Evolutionary conservation across 1,140 invertebrate species (phyloP).

Genomic region (Panagrolaimus sp.): DNA sequence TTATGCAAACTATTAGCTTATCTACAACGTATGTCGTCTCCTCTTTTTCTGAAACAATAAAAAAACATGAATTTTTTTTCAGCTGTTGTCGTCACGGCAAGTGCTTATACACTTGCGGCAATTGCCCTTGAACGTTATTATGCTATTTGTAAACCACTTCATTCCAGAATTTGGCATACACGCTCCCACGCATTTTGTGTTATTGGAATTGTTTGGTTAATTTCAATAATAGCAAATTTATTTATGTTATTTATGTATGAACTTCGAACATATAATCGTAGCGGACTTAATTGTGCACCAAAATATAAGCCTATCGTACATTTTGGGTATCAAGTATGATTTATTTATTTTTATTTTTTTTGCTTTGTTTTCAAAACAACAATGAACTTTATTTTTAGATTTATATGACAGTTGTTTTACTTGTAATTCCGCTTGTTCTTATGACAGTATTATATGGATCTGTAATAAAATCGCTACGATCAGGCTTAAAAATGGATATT

Average conservation of each 20-base stretch:
- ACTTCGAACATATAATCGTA: constrained; percentile 38
- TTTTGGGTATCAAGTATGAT: constrained; percentile 37
- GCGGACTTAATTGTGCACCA: constrained; percentile 42
- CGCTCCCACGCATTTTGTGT: constrained; percentile 49
- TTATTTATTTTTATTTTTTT: constrained; percentile 33
- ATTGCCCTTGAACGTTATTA: constrained; percentile 84
- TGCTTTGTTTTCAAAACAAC: constrained; percentile 20
- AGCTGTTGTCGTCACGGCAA: constrained; percentile 45
- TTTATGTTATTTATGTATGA: constrained; percentile 48
- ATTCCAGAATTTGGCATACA: constrained; percentile 79
- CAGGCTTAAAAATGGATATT: constrained; percentile 46
- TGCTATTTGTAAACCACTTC: constrained; percentile 79
- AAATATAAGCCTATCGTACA: constrained; percentile 37
- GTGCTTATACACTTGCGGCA: constrained; percentile 69
- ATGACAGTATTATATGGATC: constrained; percentile 39
- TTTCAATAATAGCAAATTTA: constrained; percentile 43
- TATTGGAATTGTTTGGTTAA: constrained; percentile 44
- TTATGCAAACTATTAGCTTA: constrained; percentile 48
- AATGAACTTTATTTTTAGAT: constrained; percentile 28
- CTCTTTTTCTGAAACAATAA: neutral
- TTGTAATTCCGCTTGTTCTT: constrained; percentile 42
- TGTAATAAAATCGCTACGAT: constrained; percentile 33
- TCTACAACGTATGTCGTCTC: constrained; percentile 36
- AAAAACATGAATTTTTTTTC: constrained; percentile 6
- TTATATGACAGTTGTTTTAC: constrained; percentile 46